phyloP scores from a whole-genome alignment of 2,113 vertebrate species.

The Lucifuga dentata region DNA sequence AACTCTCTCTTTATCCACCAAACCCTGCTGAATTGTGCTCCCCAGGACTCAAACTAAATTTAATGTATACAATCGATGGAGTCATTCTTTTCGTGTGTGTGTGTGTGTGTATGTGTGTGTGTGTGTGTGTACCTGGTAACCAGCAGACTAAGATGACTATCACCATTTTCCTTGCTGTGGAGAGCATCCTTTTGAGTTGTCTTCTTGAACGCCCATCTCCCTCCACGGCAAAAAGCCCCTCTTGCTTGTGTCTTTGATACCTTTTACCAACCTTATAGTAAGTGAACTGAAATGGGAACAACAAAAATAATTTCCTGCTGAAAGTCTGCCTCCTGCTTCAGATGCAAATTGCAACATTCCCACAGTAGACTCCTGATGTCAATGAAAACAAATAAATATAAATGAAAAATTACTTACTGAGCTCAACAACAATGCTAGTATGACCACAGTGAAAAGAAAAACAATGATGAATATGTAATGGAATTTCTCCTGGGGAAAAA shows the following conservation, averaged over 20 bases:
- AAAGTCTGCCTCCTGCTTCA: not conserved
- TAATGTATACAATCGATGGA: too few relatives aligned
- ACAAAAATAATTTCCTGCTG: not conserved
- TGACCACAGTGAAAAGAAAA: constrained; percentile 70
- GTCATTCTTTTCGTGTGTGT: not conserved
- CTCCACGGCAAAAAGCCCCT: constrained; percentile 63
- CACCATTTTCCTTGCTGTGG: constrained; percentile 76
- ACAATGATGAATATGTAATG: constrained; percentile 56
- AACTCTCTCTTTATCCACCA: too few relatives aligned
- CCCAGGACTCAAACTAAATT: too few relatives aligned
- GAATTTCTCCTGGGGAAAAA: constrained; percentile 41
- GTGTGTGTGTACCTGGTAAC: constrained; percentile 77
- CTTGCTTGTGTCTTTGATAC: constrained; percentile 59
- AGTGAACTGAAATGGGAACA: constrained; percentile 73
- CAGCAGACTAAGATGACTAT: constrained; percentile 85
- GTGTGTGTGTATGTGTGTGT: not conserved
- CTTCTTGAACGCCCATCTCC: constrained; percentile 60
- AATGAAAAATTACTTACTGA: constrained; percentile 69
- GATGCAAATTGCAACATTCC: too few relatives aligned
- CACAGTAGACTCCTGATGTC: not conserved
- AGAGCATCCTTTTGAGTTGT: constrained; percentile 52
- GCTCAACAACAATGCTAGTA: constrained; percentile 78
- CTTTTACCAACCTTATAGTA: constrained; percentile 79
- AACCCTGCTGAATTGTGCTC: too few relatives aligned
- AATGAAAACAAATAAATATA: not conserved